Evolutionary conservation across 2,888 invertebrate species (phyloP).

Genomic region (Junonia oenone): DNA sequence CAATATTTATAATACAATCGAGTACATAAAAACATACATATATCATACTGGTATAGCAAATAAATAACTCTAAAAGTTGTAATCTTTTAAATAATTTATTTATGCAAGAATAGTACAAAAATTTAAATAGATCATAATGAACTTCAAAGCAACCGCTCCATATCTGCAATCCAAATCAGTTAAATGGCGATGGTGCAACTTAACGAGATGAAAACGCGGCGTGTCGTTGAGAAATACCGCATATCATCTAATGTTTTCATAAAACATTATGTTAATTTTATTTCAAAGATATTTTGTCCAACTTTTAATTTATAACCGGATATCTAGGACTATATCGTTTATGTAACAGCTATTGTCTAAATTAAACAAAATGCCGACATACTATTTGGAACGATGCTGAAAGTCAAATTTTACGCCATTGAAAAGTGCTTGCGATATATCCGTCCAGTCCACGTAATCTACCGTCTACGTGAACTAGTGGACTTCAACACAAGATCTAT

Average conservation of each 20-base stretch:
- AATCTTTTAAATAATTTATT: too few relatives aligned
- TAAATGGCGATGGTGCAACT: slow-evolving; percentile 32
- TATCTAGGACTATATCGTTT: background rate
- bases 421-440: slow-evolving; percentile 14
- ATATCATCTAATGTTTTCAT: background rate
- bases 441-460: slow-evolving; percentile 10
- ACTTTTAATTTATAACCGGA: background rate
- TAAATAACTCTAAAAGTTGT: background rate
- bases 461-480: slow-evolving; percentile 2
- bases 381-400: slow-evolving; percentile 8
- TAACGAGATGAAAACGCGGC: slow-evolving; percentile 50
- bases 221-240: slow-evolving; percentile 34
- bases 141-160: slow-evolving; percentile 4
- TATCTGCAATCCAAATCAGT: slow-evolving; percentile 11
- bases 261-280: background rate
- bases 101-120: too few relatives aligned
- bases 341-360: background rate
- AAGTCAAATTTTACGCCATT: slow-evolving; percentile 10
- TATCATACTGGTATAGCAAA: background rate
- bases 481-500: slow-evolving; percentile 4
- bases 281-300: background rate
- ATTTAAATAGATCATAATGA: background rate
- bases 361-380: slow-evolving; percentile 5
- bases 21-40: background rate
- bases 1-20: background rate